Conservation (phyloP, 2,113 vertebrate genomes). For the Atlantisia rogersi region DNA sequence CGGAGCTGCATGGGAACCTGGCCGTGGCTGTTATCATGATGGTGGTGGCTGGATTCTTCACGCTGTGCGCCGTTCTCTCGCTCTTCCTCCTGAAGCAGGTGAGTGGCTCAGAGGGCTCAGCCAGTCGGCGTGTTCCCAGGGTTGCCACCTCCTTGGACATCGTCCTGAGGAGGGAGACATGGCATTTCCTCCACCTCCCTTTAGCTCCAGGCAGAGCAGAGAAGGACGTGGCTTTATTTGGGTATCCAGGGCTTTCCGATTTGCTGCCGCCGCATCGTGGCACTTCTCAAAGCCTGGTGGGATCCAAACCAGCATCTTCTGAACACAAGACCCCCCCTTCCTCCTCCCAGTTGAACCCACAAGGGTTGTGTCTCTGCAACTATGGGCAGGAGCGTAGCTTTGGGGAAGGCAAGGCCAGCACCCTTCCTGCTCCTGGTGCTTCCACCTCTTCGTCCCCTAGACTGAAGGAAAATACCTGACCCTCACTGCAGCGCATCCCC, state of each 20-base stretch:
- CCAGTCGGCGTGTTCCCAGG: neutral
- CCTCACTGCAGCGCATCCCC: neutral
- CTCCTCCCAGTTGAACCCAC: fast-evolving
- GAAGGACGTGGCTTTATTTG: fast-evolving
- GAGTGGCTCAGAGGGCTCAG: neutral
- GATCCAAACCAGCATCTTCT: neutral
- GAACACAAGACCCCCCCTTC: neutral
- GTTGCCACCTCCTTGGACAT: neutral
- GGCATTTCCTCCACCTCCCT: neutral
- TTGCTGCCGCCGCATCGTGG: fast-evolving
- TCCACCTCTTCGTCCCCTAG: neutral
- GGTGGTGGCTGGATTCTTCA: constrained; percentile 94
- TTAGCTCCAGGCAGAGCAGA: neutral
- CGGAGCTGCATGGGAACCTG: neutral
- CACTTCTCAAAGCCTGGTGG: neutral
- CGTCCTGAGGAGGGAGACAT: neutral
- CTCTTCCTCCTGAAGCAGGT: constrained; percentile 94
- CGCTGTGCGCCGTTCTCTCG: constrained; percentile 81
- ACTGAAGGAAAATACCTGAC: neutral
- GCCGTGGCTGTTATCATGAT: constrained; percentile 90
- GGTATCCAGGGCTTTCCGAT: neutral
- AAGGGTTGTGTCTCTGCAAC: neutral
- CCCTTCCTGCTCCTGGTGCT: neutral
- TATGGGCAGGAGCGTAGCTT: neutral
- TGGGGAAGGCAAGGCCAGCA: neutral